Evolutionary conservation across 2,113 vertebrate species (phyloP).

Genomic region (Alethe diademata): DNA sequence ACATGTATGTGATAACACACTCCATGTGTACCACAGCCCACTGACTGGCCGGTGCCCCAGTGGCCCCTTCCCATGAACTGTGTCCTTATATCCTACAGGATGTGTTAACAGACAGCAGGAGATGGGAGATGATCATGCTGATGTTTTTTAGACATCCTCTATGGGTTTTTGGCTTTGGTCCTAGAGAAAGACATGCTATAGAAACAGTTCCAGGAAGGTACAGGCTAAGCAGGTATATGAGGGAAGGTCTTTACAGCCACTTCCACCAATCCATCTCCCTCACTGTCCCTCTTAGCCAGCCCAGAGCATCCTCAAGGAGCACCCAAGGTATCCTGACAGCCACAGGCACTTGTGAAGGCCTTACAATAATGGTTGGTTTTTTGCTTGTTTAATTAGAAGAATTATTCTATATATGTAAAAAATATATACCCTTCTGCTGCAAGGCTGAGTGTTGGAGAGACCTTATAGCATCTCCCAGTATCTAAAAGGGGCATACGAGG

Average conservation of each 20-base stretch:
- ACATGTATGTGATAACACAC: too few relatives aligned
- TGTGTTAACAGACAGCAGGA: rapidly evolving
- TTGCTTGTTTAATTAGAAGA: background rate
- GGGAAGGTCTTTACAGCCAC: background rate
- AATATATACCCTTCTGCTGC: background rate
- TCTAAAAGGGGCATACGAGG: too few relatives aligned
- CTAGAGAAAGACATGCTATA: background rate
- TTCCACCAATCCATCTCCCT: background rate
- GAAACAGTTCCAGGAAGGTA: background rate
- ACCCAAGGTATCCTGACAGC: background rate
- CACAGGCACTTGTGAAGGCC: background rate
- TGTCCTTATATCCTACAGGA: background rate
- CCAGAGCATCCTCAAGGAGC: background rate
- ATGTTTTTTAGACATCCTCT: background rate
- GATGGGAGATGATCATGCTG: background rate
- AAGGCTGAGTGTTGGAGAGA: background rate
- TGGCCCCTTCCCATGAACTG: rapidly evolving
- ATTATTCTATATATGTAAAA: background rate
- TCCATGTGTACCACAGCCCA: too few relatives aligned
- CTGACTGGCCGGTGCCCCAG: rapidly evolving
- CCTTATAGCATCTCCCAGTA: background rate
- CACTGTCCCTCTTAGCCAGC: background rate
- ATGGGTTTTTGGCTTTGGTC: background rate
- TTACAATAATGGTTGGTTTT: background rate
- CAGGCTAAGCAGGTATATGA: background rate